These are phyloP conservation scores for Hozukius guyotensis DNA, from an alignment of 2,797 vertebrate species.

Conservation along the genomic window DNA sequence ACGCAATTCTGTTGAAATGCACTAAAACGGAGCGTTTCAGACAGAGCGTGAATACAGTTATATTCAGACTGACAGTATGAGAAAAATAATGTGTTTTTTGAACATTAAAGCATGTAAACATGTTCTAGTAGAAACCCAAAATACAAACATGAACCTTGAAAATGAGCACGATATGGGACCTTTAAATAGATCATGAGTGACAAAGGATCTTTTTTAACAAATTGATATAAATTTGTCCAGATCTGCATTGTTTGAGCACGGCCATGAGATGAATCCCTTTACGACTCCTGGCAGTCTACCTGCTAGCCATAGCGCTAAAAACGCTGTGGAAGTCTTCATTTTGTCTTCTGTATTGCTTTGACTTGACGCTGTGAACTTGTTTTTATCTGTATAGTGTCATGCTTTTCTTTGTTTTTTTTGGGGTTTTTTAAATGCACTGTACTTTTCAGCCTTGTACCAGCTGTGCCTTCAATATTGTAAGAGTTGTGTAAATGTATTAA, in stretches of 20 bases:
- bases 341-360: conserved; percentile 46
- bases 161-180: too few relatives aligned
- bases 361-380: conserved; percentile 88
- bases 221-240: neutral
- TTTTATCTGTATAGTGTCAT: conserved; percentile 63
- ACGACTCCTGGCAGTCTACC: conserved; percentile 51
- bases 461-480: conserved; percentile 94
- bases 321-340: conserved; percentile 22
- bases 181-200: neutral
- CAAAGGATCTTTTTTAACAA: neutral
- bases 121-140: too few relatives aligned
- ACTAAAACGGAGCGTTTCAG: too few relatives aligned
- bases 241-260: conserved; percentile 3
- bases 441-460: conserved; percentile 88
- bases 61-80: too few relatives aligned
- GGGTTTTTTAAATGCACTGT: conserved; percentile 76
- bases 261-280: neutral
- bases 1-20: too few relatives aligned
- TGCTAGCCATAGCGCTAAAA: conserved; percentile 45
- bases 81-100: fast-evolving
- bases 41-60: too few relatives aligned
- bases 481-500: conserved; percentile 90
- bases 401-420: conserved; percentile 45
- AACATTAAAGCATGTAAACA: too few relatives aligned
- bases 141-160: too few relatives aligned